A percentile compares a stretch with the other conserved stretches of the same genome.
These are phyloP conservation scores for Sebastes glaucus DNA, from an alignment of 2,797 vertebrate species.

Conservation along the genomic window DNA sequence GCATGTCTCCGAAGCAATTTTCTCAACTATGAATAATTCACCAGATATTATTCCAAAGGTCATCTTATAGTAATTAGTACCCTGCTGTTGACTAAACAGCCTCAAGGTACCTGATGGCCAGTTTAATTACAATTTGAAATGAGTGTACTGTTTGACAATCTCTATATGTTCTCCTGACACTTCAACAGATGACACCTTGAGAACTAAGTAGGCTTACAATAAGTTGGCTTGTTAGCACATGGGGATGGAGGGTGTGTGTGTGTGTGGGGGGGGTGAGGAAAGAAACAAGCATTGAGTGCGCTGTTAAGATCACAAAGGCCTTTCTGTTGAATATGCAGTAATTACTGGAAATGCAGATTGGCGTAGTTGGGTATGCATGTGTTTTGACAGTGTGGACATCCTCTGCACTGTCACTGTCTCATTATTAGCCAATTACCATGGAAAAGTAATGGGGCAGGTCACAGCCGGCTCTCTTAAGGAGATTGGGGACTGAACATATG, in stretches of 20 bases:
- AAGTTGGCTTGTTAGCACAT: conserved; percentile 81
- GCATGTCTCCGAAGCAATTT: conserved; percentile 84
- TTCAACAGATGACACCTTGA: conserved; percentile 82
- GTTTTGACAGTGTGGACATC: conserved; percentile 73
- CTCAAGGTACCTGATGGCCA: conserved; percentile 88
- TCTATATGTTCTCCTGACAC: conserved; percentile 84
- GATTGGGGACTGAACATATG: conserved; percentile 73
- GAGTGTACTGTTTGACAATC: conserved; percentile 85
- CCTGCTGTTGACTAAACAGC: conserved; percentile 90
- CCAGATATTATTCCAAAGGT: conserved; percentile 90
- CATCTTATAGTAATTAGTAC: conserved; percentile 90
- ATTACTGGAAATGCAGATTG: conserved; percentile 72
- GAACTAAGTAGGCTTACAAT: conserved; percentile 79
- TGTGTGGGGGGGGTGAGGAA: no score
- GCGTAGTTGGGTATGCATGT: conserved; percentile 49
- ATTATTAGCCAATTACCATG: conserved; percentile 79
- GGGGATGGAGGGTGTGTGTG: conserved; percentile 12
- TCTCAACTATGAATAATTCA: conserved; percentile 89
- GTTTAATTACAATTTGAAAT: conserved; percentile 91
- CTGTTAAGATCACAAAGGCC: conserved; percentile 58
- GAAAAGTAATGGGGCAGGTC: conserved; percentile 71
- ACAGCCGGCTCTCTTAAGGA: conserved; percentile 63
- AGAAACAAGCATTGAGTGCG: conserved; percentile 8
- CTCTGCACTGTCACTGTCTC: conserved; percentile 62
- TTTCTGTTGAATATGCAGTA: conserved; percentile 71